Base-by-base conservation (phyloP, 2,888 invertebrate species). In the Trachelus troglodyta region DNA sequence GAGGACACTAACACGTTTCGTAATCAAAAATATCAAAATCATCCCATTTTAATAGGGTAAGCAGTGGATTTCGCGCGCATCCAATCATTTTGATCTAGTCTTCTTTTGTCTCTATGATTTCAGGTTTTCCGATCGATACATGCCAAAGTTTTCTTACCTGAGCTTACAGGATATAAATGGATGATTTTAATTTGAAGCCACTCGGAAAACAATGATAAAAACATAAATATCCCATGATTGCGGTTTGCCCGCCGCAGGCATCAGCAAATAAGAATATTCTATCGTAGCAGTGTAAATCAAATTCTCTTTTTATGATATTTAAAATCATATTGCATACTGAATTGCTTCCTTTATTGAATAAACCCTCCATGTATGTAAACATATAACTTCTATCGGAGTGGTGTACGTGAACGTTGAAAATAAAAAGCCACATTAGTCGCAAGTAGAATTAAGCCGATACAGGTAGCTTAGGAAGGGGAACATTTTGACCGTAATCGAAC, bases 101-200 rank as follows among this genome's bases (percentile, higher is more conserved):
- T 11, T 76, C 35, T 0, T 74, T 79, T 31, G 79, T 79, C 73
- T 79, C 79, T 23, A 81, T 79, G n/a, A 23, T 71, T 76, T 81
- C 79, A 30, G 76, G 40, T 69, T 76, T 31, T 78, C 80, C 56
- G 76, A 34, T 11, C 79, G 79, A 75, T 83, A 82, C 23, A 78
- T n/a, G 11, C 82, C 81, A 68, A 82, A 80, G 73, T 83, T 83
- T 83, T 83, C 23, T 71, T 34, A 75, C 76, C 75, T 4, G n/a
- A n/a, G n/a, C 79, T 73, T 2, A 79, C 56, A 12, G 79, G 76
- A 76, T 74, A 79, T 34, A 76, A 35, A 40, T 79, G 79, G 11
- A 4, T 40, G 11, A 79, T 79, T 76, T 74, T 35, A 34, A 34
- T 34, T 34, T 34, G 34, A 34, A 34, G 34, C 34, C 34, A 6